Percentiles rank a stretch among this genome's conserved stretches.
Evolutionary conservation across 1,140 invertebrate genomes (phyloP).

Genomic region (fruit fly (Drosophila melanogaster)): Release_6_plus_ISO1_MT NT_033777.3:9125001-9125500

Average conservation of each 20-base stretch:
- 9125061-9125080: neutral
- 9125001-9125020: constrained; percentile 73
- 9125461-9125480: neutral
- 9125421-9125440: neutral
- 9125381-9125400: no score
- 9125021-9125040: constrained; percentile 57
- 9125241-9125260: constrained; percentile 13
- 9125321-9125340: no score
- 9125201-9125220: constrained; percentile 9
- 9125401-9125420: neutral
- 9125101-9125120: constrained; percentile 31
- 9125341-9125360: neutral
- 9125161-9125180: constrained; percentile 29
- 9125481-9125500: no score
- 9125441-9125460: neutral
- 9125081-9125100: constrained; percentile 1
- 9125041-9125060: constrained; percentile 55
- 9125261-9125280: constrained; percentile 11
- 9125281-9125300: neutral
- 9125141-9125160: constrained; percentile 19
- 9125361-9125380: no score
- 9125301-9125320: neutral
- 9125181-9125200: constrained; percentile 14
- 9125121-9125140: constrained; percentile 39
- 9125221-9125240: constrained; percentile 17